Percentiles rank a stretch among this genome's conserved stretches.
phyloP scores from a whole-genome alignment of 2,797 vertebrate genomes.

The Semotilus atromaculatus region DNA sequence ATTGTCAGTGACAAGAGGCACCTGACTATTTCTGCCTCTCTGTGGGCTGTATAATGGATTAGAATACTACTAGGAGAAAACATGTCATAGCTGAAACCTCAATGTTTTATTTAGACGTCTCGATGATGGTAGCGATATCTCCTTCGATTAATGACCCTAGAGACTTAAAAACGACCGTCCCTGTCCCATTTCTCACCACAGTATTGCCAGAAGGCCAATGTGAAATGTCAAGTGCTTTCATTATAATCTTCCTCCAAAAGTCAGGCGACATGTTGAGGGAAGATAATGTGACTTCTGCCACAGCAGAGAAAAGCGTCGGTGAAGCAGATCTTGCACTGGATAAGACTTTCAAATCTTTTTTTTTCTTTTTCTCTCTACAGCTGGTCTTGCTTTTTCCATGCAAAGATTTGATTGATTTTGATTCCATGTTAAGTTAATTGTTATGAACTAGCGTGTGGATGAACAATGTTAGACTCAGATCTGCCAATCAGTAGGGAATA shows the following conservation, averaged over 20 bases:
- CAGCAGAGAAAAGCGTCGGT: slow-evolving; percentile 38
- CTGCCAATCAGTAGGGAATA: not conserved
- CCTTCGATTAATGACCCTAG: slow-evolving; percentile 33
- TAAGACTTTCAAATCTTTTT: slow-evolving; percentile 21
- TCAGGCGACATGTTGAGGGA: slow-evolving; percentile 18
- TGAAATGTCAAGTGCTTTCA: slow-evolving; percentile 48
- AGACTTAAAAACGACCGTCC: slow-evolving; percentile 22
- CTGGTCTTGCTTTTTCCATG: slow-evolving; percentile 16
- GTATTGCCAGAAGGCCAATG: slow-evolving; percentile 30
- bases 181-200: slow-evolving; percentile 23
- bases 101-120: slow-evolving; percentile 45
- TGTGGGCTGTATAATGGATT: slow-evolving; percentile 29
- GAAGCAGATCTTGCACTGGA: slow-evolving; percentile 52
- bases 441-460: not conserved
- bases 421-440: slow-evolving; percentile 11
- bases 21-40: slow-evolving; percentile 18
- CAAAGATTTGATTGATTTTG: slow-evolving; percentile 1
- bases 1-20: slow-evolving; percentile 3
- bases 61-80: slow-evolving; percentile 28
- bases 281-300: slow-evolving; percentile 28
- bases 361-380: not conserved
- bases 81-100: slow-evolving; percentile 8
- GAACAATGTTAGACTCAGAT: not conserved
- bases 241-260: slow-evolving; percentile 38
- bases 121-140: slow-evolving; percentile 13